Evolutionary conservation across 2,113 vertebrate genomes (phyloP).

Genomic region (Sisor rabdophorus): DNA sequence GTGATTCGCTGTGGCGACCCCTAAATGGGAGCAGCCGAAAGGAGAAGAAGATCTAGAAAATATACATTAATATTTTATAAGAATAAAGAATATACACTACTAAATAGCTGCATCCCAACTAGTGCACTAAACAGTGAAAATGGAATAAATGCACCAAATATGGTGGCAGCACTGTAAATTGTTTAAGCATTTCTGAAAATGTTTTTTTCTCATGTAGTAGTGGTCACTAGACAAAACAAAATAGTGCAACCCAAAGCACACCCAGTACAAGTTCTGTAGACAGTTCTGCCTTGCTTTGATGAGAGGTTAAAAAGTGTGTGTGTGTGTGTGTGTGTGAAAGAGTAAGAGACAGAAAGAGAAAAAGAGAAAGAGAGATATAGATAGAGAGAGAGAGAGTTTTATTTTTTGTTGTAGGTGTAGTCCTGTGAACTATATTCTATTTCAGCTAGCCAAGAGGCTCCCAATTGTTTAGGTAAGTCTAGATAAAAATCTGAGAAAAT

Average conservation of each 20-base stretch:
- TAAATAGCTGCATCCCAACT: background rate
- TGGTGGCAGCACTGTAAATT: background rate
- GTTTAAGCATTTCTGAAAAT: background rate
- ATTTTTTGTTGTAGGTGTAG: background rate
- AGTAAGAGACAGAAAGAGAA: background rate
- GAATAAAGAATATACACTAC: background rate
- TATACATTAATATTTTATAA: background rate
- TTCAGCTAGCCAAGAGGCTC: background rate
- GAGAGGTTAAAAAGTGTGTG: background rate
- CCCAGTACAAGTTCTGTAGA: background rate
- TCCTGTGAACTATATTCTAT: background rate
- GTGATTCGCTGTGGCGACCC: too few species aligned
- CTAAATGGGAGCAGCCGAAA: too few species aligned
- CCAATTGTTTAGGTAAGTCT: background rate
- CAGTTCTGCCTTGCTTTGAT: background rate
- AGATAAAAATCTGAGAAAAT: conserved; percentile 20
- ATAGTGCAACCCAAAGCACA: background rate
- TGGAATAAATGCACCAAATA: background rate
- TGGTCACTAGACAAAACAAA: background rate
- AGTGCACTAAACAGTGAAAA: background rate
- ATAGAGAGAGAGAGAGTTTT: background rate
- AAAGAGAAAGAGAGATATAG: background rate
- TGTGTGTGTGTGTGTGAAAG: background rate
- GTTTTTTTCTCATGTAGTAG: background rate
- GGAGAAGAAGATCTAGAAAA: too few species aligned